These are phyloP conservation scores for Leptocoma aspasia DNA, from an alignment of 2,113 vertebrate species.

Conservation along the genomic window DNA sequence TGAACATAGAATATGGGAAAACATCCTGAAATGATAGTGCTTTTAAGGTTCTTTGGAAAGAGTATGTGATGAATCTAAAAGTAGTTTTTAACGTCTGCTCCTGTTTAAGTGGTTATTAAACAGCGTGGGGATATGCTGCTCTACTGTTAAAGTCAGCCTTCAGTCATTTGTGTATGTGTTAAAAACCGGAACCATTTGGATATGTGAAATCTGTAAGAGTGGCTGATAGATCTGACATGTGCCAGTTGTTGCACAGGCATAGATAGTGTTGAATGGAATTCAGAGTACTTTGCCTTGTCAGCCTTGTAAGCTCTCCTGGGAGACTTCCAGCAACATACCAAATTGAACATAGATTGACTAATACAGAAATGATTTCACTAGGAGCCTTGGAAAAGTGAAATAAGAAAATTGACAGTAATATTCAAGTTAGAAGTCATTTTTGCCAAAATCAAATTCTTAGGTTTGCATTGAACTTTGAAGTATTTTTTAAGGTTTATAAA, in stretches of 20 bases:
- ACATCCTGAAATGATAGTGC: not conserved
- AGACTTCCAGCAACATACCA: not conserved
- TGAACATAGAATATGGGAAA: not conserved
- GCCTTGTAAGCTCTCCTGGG: not conserved
- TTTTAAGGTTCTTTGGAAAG: not conserved
- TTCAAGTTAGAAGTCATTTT: not conserved
- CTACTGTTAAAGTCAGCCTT: not conserved
- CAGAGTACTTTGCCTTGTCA: not conserved
- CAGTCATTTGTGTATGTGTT: not conserved
- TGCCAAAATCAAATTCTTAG: not conserved
- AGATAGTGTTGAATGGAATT: not conserved
- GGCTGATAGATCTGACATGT: not conserved
- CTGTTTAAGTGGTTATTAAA: not conserved
- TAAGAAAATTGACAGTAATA: not conserved
- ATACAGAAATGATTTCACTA: not conserved
- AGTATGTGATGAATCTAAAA: not conserved
- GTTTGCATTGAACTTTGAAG: not conserved
- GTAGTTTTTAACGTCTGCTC: not conserved
- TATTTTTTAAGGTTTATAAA: not conserved
- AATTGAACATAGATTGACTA: not conserved
- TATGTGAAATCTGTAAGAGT: not conserved
- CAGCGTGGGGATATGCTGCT: not conserved
- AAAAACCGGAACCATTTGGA: not conserved
- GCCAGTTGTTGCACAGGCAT: not conserved
- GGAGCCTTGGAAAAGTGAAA: not conserved